phyloP scores from a whole-genome alignment of 1,140 invertebrate genomes.

The Drosophila sechellia region DNA sequence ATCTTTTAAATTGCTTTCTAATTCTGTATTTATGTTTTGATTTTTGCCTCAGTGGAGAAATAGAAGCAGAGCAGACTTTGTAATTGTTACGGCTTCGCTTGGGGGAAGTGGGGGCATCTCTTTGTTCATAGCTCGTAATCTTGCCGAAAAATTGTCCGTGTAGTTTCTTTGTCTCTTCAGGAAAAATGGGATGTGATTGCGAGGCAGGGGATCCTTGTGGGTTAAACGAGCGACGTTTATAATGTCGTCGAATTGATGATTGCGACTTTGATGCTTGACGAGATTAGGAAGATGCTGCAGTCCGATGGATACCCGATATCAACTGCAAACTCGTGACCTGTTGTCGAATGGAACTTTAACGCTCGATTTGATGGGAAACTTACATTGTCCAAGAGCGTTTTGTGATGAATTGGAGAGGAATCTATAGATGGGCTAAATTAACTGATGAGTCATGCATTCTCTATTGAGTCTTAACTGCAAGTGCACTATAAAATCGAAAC shows the following conservation, averaged over 20 bases:
- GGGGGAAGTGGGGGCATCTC: slow-evolving; percentile 20
- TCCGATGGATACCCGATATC: slow-evolving; percentile 47
- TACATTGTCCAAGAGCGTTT: slow-evolving; percentile 1
- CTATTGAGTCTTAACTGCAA: too few species aligned
- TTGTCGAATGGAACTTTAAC: slow-evolving; percentile 43
- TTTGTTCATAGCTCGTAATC: slow-evolving; percentile 69
- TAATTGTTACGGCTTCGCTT: slow-evolving; percentile 74
- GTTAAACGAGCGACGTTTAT: slow-evolving; percentile 64
- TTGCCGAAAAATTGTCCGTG: slow-evolving; percentile 56
- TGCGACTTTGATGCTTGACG: slow-evolving; percentile 55
- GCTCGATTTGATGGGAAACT: slow-evolving; percentile 23
- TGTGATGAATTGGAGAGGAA: slow-evolving; percentile 1
- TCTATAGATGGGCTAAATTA: neutral
- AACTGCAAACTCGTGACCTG: slow-evolving; percentile 44
- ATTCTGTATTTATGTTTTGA: neutral
- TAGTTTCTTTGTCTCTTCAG: slow-evolving; percentile 53
- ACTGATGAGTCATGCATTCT: slow-evolving; percentile 11
- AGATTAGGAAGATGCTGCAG: slow-evolving; percentile 56
- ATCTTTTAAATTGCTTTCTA: too few species aligned
- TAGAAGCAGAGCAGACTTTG: slow-evolving; percentile 65
- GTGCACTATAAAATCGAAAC: neutral
- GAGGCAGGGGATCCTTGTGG: slow-evolving; percentile 52
- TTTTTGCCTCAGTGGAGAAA: slow-evolving; percentile 7
- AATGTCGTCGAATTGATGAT: slow-evolving; percentile 54
- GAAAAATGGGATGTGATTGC: slow-evolving; percentile 1